A percentile compares a stretch with the other conserved stretches of the same genome.
phyloP scores from a whole-genome alignment of 2,888 invertebrate genomes.

The Drosophila peninsularis region DNA sequence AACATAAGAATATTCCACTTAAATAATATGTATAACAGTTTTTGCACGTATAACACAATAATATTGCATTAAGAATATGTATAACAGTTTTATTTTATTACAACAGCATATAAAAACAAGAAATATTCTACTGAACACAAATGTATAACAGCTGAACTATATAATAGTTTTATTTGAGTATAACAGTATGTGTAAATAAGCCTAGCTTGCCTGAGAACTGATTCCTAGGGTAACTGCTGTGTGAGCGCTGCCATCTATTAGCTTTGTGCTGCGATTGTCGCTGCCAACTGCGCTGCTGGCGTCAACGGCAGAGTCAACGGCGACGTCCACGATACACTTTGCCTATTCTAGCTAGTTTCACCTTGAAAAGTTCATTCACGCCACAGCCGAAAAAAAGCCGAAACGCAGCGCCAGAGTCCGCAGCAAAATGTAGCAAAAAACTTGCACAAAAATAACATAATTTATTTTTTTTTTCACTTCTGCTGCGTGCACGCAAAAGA shows the following conservation, averaged over 20 bases:
- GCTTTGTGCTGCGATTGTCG: slow-evolving; percentile 18
- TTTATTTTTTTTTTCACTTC: slow-evolving; percentile 57
- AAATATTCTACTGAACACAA: too few relatives aligned
- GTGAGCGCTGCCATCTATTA: not conserved
- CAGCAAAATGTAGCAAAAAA: slow-evolving; percentile 55
- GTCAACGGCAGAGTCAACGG: slow-evolving; percentile 3
- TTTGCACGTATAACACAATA: not conserved
- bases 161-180: not conserved
- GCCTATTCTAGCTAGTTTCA: slow-evolving; percentile 80
- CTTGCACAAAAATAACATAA: slow-evolving; percentile 81
- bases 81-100: not conserved
- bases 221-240: slow-evolving; percentile 18
- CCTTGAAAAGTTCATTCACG: slow-evolving; percentile 84
- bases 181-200: not conserved
- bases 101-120: too few relatives aligned
- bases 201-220: not conserved
- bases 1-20: not conserved
- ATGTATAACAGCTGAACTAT: not conserved
- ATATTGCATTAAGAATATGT: not conserved
- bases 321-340: slow-evolving; percentile 54
- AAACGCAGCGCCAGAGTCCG: slow-evolving; percentile 78
- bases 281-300: slow-evolving; percentile 24
- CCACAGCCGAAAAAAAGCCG: slow-evolving; percentile 53
- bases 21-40: not conserved
- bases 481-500: slow-evolving; percentile 65